Evolutionary conservation across 2,113 vertebrate species (phyloP), one percentile per base, ranked within the genome.

Genomic region (Sander lucioperca): DNA sequence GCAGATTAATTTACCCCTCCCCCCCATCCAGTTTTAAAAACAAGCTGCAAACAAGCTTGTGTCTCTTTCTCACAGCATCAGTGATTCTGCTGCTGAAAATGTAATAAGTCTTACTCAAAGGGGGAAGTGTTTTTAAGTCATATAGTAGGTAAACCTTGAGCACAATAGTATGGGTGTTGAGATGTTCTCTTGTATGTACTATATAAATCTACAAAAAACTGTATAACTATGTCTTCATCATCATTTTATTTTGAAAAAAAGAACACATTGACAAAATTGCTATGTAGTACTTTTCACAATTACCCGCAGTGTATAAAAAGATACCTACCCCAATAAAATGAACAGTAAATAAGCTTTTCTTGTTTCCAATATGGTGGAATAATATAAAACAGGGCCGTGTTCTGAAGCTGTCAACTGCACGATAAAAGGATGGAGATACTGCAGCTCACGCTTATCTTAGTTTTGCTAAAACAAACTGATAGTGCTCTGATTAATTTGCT

Each of bases 341-440:
- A 84, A 62, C 66, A 7, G 21, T 12, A n/a, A 64, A 69, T 74
- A 61, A 15, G 53, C 6, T 53, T 78, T 71, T 78, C 33, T 57
- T 65, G 68, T 73, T 43, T 81, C 45, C 1, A 23, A 57, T 36
- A 15, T 16, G 58, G 54, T n/a, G 57, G 43, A 74, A 27, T 54
- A 65, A 75, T 19, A 77, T 33, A 71, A 74, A 80, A 80, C 30
- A 50, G 1, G 18, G 23, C 64, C 23, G 15, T 39, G 30, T 59
- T 58, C 53, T 77, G 45, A 80, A 80, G 47, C 56, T 80, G 80
- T 84, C 81, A 62, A 23, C 68, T 50, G 43, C 43, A 61, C 75
- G 85, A 87, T 87, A 74, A 89, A 83, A 79, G 39, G n/a, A 30
- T 21, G 19, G 27, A 85, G 70, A 88, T 81, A 75, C 61, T 43